A percentile compares a stretch with the other conserved stretches of the same genome.
These are phyloP conservation scores for Thymelicus acteon DNA, from an alignment of 2,888 invertebrate species.

Conservation along the genomic window DNA sequence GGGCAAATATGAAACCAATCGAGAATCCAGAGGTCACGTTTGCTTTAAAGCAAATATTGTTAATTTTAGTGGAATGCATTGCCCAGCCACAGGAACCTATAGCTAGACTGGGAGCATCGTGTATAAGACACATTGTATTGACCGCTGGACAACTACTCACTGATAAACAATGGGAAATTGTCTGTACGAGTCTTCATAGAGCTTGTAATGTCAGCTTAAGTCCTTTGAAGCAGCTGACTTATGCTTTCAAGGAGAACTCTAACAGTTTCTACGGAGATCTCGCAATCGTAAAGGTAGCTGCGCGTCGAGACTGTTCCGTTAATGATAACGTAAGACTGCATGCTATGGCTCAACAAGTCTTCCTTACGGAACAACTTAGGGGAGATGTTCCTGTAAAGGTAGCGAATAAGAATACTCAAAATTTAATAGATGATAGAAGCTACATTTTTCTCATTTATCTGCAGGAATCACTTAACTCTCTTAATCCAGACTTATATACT, in stretches of 20 bases:
- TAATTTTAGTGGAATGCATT: slow-evolving; percentile 95
- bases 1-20: slow-evolving; percentile 77
- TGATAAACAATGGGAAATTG: slow-evolving; percentile 94
- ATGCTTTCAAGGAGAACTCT: slow-evolving; percentile 95
- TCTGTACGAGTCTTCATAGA: slow-evolving; percentile 91
- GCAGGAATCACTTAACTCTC: slow-evolving; percentile 87
- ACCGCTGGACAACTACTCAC: slow-evolving; percentile 93
- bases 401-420: slow-evolving; percentile 70
- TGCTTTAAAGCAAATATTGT: slow-evolving; percentile 93
- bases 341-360: slow-evolving; percentile 95
- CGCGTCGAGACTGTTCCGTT: slow-evolving; percentile 93
- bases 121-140: slow-evolving; percentile 93
- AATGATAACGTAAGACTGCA: slow-evolving; percentile 93
- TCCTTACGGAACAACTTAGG: slow-evolving; percentile 84
- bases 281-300: slow-evolving; percentile 97
- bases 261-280: slow-evolving; percentile 97
- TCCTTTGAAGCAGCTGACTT: slow-evolving; percentile 93
- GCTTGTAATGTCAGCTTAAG: slow-evolving; percentile 95
- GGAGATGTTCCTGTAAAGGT: slow-evolving; percentile 66
- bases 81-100: slow-evolving; percentile 95
- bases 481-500: slow-evolving; percentile 91
- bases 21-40: slow-evolving; percentile 86
- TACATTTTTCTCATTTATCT: slow-evolving; percentile 95
- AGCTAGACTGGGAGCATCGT: slow-evolving; percentile 96
- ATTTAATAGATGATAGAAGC: slow-evolving; percentile 91